Percentiles rank a stretch among this genome's conserved stretches.
Conservation (phyloP, 2,888 invertebrate species). For the Diloba caeruleocephala region DNA sequence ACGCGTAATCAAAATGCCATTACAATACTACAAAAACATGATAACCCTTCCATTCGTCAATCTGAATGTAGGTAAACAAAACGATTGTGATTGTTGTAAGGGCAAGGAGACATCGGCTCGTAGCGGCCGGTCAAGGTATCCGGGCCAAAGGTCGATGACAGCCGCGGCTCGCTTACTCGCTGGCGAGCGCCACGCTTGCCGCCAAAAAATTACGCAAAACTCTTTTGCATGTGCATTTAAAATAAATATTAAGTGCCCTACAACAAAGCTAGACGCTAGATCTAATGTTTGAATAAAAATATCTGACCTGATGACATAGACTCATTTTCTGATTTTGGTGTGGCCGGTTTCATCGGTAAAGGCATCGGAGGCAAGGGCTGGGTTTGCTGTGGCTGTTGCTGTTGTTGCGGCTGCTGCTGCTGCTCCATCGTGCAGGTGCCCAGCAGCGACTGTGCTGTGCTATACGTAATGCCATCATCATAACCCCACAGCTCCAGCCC, state of each 20-base stretch:
- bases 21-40: constrained; percentile 26
- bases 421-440: constrained; percentile 86
- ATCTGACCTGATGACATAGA: constrained; percentile 88
- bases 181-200: constrained; percentile 66
- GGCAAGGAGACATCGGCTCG: constrained; percentile 80
- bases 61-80: constrained; percentile 78
- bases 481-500: constrained; percentile 95
- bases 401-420: constrained; percentile 85
- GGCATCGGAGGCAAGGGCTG: constrained; percentile 88
- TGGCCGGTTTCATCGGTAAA: constrained; percentile 84
- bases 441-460: constrained; percentile 81
- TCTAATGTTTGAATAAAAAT: no score
- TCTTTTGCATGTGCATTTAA: constrained; percentile 11
- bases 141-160: constrained; percentile 89
- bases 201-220: constrained; percentile 70
- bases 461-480: constrained; percentile 87
- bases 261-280: no score
- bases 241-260: background rate
- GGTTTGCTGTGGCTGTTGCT: constrained; percentile 80
- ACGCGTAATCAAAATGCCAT: constrained; percentile 33
- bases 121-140: constrained; percentile 87
- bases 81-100: constrained; percentile 76
- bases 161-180: constrained; percentile 63
- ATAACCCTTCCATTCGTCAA: constrained; percentile 30
- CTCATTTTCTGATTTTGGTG: constrained; percentile 88